Evolutionary conservation across 2,113 vertebrate species (phyloP), one percentile per base, ranked within the genome.

Genomic region (Potamarius usumacintae): DNA sequence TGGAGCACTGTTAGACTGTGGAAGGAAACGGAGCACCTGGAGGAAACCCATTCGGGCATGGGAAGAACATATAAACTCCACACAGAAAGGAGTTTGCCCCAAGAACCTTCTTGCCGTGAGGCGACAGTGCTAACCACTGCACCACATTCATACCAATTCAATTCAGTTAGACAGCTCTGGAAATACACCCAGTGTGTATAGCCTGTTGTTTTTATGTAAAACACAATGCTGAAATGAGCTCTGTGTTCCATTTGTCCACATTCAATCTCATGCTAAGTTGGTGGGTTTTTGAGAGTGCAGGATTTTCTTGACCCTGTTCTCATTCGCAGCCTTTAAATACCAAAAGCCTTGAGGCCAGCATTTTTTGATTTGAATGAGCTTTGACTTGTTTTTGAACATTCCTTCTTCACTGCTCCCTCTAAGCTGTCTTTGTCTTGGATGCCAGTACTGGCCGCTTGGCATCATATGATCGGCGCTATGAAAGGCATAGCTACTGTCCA

Each of bases 311-410:
- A 30, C 30, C 88, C 27, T 27, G 55, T 50, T 81, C 72, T 86
- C 76, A 86, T 81, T 84, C 78, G 72, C 27, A 86, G 80, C 74
- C 65, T 69, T 69, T 74, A 69, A 86, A 84, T 48, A 78, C 71
- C 15, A 57, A 20, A 42, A 7, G 82, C 85, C 85, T 82, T 20
- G n/a, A 65, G 80, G 63, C 57, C 72, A 48, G 55, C 5, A 42
- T 27, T 10, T 65, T 78, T 87, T 90, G 74, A 89, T 90, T 83
- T 87, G 63, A 79, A 91, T 82, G 8, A 57, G 48, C 86, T 88
- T 63, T 90, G 86, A 88, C 91, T 89, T 88, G 86, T 88, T 89
- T 90, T 88, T 77, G 58, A 86, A 67, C 58, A 12, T 58, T 77
- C 76, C 57, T 58, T 83, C 80, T 83, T 88, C 55, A 0, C 30